A percentile compares a stretch with the other conserved stretches of the same genome.
phyloP scores from a whole-genome alignment of 1,140 invertebrate genomes.

The Pseudomyrmex sp. region DNA sequence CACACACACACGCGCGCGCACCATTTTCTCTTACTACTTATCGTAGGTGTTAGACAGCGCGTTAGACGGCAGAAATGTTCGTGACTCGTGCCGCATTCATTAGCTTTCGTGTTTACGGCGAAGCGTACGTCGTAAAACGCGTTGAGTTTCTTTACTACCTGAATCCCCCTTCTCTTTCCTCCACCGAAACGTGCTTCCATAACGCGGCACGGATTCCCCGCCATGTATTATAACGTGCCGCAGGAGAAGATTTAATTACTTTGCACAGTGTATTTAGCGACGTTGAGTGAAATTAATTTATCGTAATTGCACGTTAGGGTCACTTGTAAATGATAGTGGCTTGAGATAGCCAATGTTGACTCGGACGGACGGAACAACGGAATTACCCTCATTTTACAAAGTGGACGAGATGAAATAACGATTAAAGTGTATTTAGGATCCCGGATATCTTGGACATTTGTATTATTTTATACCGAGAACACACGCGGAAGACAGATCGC shows the following conservation, averaged over 20 bases:
- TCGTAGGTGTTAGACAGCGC: background rate
- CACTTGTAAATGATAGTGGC: constrained; percentile 30
- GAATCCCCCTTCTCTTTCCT: constrained; percentile 3
- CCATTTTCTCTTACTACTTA: constrained; percentile 5
- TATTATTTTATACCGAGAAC: background rate
- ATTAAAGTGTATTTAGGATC: constrained; percentile 7
- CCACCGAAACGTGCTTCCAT: constrained; percentile 40
- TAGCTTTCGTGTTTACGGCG: constrained; percentile 64
- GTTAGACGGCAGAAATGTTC: constrained; percentile 20
- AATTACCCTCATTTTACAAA: constrained; percentile 35
- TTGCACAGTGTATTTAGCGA: constrained; percentile 45
- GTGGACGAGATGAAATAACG: background rate
- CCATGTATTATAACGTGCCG: constrained; percentile 55
- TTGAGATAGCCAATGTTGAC: constrained; percentile 44
- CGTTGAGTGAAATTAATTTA: constrained; percentile 65
- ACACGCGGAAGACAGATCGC: too few relatives aligned
- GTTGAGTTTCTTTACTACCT: constrained; percentile 66
- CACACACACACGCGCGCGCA: background rate
- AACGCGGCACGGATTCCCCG: constrained; percentile 43
- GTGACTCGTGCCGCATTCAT: constrained; percentile 64
- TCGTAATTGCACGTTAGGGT: constrained; percentile 39
- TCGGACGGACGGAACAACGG: constrained; percentile 8
- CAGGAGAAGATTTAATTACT: constrained; percentile 66
- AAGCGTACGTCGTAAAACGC: constrained; percentile 64
- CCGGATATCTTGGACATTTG: background rate